phyloP scores from a whole-genome alignment of 2,888 invertebrate species.

The Tethea ocularis region DNA sequence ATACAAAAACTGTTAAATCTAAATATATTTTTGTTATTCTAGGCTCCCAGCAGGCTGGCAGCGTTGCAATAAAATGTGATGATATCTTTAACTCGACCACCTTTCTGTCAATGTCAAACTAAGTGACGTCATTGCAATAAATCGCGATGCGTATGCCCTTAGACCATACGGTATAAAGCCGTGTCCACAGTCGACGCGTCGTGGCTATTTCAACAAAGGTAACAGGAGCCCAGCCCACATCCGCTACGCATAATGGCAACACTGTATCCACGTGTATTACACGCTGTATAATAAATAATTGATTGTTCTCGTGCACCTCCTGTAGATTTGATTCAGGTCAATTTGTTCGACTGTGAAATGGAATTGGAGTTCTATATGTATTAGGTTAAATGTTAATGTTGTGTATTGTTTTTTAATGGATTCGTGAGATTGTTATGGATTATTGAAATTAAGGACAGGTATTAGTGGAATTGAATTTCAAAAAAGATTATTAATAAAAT shows the following conservation, averaged over 20 bases:
- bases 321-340: constrained; percentile 11
- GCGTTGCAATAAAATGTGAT: too few species aligned
- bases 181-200: constrained; percentile 16
- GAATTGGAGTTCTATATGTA: neutral
- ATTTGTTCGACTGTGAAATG: neutral
- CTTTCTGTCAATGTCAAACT: too few species aligned
- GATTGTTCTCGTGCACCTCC: constrained; percentile 30
- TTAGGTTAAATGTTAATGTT: neutral
- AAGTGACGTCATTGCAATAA: too few species aligned
- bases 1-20: too few species aligned
- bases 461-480: neutral
- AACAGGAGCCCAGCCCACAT: constrained; percentile 37
- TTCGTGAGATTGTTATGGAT: neutral
- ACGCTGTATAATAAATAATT: constrained; percentile 32
- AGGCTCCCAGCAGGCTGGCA: too few species aligned
- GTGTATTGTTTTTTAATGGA: neutral
- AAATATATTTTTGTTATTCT: too few species aligned
- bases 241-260: constrained; percentile 26
- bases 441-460: neutral
- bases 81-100: too few species aligned
- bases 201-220: constrained; percentile 26
- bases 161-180: constrained; percentile 16
- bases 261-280: constrained; percentile 30
- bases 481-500: neutral
- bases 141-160: neutral